A percentile compares a stretch with the other conserved stretches of the same genome.
These are phyloP conservation scores for Syrphus vitripennis DNA, from an alignment of 2,888 invertebrate genomes.

Conservation along the genomic window DNA sequence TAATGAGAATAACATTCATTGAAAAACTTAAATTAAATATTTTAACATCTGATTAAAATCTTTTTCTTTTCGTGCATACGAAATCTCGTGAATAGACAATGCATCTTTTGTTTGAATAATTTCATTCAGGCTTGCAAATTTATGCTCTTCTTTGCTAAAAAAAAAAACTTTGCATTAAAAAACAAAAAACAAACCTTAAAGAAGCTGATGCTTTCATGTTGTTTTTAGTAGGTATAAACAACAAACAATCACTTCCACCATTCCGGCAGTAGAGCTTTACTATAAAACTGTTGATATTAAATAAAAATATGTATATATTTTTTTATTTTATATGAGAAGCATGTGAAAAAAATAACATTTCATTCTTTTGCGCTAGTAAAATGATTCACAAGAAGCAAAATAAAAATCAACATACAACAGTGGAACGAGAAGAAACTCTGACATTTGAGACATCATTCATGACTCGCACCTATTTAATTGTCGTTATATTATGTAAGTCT, in stretches of 20 bases:
- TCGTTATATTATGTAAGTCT: constrained; percentile 53
- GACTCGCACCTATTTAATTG: constrained; percentile 50
- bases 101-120: constrained; percentile 47
- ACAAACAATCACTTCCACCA: constrained; percentile 50
- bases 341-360: constrained; percentile 22
- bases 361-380: constrained; percentile 21
- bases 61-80: neutral
- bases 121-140: constrained; percentile 43
- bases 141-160: constrained; percentile 40
- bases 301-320: no score
- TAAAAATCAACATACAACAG: neutral
- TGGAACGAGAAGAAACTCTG: constrained; percentile 45
- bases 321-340: neutral
- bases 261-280: neutral
- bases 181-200: no score
- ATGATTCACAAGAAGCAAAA: constrained; percentile 40
- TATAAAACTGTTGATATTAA: neutral
- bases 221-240: neutral
- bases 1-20: constrained; percentile 23
- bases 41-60: constrained; percentile 27
- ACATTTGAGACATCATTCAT: constrained; percentile 56
- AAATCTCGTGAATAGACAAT: constrained; percentile 23
- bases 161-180: constrained; percentile 60
- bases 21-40: constrained; percentile 16
- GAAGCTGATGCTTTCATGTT: constrained; percentile 33